A percentile compares a stretch with the other conserved stretches of the same genome.
phyloP scores from a whole-genome alignment of 1,140 invertebrate species.

The Rhynchophorus ferrugineus region DNA sequence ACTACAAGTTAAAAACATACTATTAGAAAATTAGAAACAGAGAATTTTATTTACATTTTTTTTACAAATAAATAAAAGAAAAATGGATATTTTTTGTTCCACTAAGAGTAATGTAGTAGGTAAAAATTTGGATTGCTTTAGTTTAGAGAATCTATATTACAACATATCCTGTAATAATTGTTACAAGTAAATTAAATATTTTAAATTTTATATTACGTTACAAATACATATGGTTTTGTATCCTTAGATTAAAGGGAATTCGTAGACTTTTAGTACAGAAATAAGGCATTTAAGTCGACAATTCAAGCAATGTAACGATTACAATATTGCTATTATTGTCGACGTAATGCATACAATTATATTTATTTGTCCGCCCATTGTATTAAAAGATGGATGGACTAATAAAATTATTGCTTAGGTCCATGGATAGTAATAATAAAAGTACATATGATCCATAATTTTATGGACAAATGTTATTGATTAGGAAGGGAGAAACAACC shows the following conservation, averaged over 20 bases:
- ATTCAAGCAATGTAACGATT: background rate
- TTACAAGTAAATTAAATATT: background rate
- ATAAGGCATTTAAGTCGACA: background rate
- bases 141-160: constrained; percentile 17
- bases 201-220: background rate
- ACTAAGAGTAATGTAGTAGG: constrained; percentile 14
- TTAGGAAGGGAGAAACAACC: background rate
- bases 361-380: background rate
- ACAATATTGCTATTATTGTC: background rate
- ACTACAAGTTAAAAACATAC: constrained; percentile 30
- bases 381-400: background rate
- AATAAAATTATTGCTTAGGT: background rate
- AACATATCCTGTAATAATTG: constrained; percentile 14
- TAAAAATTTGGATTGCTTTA: constrained; percentile 24
- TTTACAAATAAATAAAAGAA: constrained; percentile 29
- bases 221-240: background rate
- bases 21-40: too few species aligned
- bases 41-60: too few species aligned
- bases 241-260: background rate
- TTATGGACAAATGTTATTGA: too few species aligned
- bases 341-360: background rate
- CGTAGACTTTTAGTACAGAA: background rate
- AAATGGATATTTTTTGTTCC: constrained; percentile 8
- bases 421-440: background rate
- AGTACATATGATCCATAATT: background rate